phyloP scores from a whole-genome alignment of 2,888 invertebrate genomes.

The Metacarcinus magister region DNA sequence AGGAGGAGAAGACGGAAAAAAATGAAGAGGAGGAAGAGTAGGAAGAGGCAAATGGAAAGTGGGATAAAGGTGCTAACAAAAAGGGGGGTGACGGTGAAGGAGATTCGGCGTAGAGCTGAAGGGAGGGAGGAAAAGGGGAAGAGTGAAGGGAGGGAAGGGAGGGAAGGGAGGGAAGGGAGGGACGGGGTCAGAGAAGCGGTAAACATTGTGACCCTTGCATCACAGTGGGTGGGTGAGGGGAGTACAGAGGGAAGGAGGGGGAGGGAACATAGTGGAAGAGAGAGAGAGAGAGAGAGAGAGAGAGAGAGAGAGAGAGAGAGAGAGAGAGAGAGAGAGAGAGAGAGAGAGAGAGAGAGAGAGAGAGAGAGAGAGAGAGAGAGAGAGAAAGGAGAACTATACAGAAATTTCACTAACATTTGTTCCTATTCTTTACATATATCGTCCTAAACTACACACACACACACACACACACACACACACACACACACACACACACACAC shows the following conservation, averaged over 20 bases:
- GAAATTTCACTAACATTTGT: too few relatives aligned
- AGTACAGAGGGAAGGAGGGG: not conserved
- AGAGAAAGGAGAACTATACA: not conserved
- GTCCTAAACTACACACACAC: not conserved
- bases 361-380: constrained; percentile 52
- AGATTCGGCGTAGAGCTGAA: not conserved
- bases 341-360: not conserved
- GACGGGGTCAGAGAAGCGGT: not conserved
- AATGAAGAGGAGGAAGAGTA: not conserved
- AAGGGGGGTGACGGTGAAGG: not conserved
- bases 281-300: constrained; percentile 56
- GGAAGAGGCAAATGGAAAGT: not conserved
- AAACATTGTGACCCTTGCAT: not conserved
- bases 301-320: constrained; percentile 28
- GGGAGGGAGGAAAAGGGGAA: not conserved
- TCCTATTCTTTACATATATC: not conserved
- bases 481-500: not conserved
- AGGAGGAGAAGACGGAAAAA: not conserved
- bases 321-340: not conserved
- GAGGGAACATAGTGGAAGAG: not conserved
- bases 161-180: not conserved
- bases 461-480: constrained; percentile 26
- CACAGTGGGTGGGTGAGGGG: not conserved
- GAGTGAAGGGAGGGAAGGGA: not conserved
- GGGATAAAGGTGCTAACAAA: not conserved